Evolutionary conservation across 1,140 invertebrate species (phyloP).

Genomic region (Dryas iulia): DNA sequence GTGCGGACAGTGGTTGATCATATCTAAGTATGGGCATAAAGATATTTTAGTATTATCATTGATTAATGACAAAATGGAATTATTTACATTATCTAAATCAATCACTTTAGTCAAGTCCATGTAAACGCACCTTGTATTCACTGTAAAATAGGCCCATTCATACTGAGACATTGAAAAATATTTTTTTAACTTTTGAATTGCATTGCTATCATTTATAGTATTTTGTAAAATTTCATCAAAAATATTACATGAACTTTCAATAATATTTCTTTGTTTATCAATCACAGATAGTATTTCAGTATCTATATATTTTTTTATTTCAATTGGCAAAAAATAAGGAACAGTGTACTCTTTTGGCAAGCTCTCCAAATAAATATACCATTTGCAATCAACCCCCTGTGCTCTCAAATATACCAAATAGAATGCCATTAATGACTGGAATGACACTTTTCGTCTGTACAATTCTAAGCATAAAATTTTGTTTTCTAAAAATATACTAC

Average conservation of each 20-base stretch:
- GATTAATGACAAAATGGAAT: constrained; percentile 58
- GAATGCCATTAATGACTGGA: constrained; percentile 81
- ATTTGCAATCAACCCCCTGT: constrained; percentile 67
- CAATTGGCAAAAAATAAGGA: constrained; percentile 78
- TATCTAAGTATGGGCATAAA: constrained; percentile 88
- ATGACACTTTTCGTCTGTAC: constrained; percentile 58
- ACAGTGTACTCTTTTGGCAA: constrained; percentile 82
- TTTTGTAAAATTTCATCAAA: constrained; percentile 63
- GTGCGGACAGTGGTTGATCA: constrained; percentile 85
- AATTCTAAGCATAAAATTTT: constrained; percentile 51
- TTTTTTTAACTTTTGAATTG: constrained; percentile 44
- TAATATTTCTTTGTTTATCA: constrained; percentile 56
- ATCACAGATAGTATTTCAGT: constrained; percentile 61
- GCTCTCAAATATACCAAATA: constrained; percentile 81
- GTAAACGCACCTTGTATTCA: constrained; percentile 87
- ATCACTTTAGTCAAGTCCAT: constrained; percentile 72
- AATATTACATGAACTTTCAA: constrained; percentile 70
- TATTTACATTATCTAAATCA: constrained; percentile 54
- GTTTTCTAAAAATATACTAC: constrained; percentile 71
- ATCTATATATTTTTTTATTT: constrained; percentile 61
- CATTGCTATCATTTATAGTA: constrained; percentile 36
- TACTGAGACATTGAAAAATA: constrained; percentile 70
- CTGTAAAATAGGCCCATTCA: constrained; percentile 85
- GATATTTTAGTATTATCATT: constrained; percentile 82
- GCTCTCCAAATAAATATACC: constrained; percentile 81